A percentile compares a stretch with the other conserved stretches of the same genome.
Conservation (phyloP, 2,113 vertebrate species). For the Orcinus orca region DNA sequence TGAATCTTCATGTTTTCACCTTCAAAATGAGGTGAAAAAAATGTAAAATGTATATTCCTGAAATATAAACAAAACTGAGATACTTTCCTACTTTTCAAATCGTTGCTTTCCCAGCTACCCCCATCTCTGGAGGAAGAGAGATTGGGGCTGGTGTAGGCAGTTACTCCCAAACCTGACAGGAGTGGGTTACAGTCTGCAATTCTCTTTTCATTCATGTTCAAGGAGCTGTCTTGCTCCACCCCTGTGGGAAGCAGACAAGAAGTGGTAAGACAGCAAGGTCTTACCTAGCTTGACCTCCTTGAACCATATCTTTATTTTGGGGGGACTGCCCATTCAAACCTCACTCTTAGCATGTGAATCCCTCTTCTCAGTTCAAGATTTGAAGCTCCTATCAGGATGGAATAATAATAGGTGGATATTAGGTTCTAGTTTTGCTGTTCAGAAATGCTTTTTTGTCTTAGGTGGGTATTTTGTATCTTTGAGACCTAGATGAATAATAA, state of each 20-base stretch:
- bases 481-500: not conserved
- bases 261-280: not conserved
- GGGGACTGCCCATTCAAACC: not conserved
- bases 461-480: slow-evolving; percentile 8
- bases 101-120: not conserved
- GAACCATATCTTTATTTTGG: not conserved
- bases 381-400: not conserved
- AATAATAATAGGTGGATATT: not conserved
- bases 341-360: not conserved
- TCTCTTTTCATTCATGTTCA: not conserved
- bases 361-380: not conserved
- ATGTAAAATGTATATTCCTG: not conserved
- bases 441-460: slow-evolving; percentile 5
- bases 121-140: not conserved
- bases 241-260: not conserved
- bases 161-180: not conserved
- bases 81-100: not conserved
- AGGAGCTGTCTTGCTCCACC: not conserved
- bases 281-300: not conserved
- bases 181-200: not conserved
- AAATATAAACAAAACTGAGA: not conserved
- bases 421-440: slow-evolving; percentile 12
- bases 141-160: not conserved
- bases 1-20: not conserved
- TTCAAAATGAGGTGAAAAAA: not conserved